phyloP scores from a whole-genome alignment of 2,888 invertebrate species.

The Phengaris arion region DNA sequence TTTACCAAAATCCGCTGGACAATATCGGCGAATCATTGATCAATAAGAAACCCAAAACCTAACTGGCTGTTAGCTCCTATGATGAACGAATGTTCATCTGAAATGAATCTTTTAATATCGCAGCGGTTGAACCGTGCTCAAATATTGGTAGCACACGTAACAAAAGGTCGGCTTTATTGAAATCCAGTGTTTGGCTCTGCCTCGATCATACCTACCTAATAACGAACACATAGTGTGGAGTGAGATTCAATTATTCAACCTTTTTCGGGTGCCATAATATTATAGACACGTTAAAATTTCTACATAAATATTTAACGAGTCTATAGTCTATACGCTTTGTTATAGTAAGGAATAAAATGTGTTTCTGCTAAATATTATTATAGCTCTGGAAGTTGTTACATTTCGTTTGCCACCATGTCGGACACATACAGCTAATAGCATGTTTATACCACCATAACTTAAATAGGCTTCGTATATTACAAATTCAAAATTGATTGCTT shows the following conservation, averaged over 20 bases:
- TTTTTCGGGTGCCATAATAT: background rate
- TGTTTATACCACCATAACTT: no score
- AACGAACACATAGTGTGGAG: constrained; percentile 49
- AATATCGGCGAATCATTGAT: constrained; percentile 18
- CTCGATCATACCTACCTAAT: constrained; percentile 71
- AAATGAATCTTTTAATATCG: constrained; percentile 76
- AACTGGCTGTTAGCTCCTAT: constrained; percentile 33
- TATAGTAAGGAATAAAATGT: no score
- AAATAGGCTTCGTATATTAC: no score
- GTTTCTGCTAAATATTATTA: no score
- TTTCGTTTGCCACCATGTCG: no score
- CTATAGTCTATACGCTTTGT: no score
- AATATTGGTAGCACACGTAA: constrained; percentile 74
- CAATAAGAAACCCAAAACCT: constrained; percentile 29
- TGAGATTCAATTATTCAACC: constrained; percentile 32
- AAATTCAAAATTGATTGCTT: no score
- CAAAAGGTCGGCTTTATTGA: constrained; percentile 73
- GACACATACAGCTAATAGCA: no score
- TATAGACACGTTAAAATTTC: no score
- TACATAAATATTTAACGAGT: no score
- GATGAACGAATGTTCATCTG: constrained; percentile 48
- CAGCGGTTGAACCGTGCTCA: constrained; percentile 55
- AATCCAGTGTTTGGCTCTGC: constrained; percentile 58
- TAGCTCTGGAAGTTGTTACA: no score
- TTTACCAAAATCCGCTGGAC: constrained; percentile 11